phyloP scores from a whole-genome alignment of 1,140 invertebrate genomes.

The fruit fly (Drosophila melanogaster) region DNA sequence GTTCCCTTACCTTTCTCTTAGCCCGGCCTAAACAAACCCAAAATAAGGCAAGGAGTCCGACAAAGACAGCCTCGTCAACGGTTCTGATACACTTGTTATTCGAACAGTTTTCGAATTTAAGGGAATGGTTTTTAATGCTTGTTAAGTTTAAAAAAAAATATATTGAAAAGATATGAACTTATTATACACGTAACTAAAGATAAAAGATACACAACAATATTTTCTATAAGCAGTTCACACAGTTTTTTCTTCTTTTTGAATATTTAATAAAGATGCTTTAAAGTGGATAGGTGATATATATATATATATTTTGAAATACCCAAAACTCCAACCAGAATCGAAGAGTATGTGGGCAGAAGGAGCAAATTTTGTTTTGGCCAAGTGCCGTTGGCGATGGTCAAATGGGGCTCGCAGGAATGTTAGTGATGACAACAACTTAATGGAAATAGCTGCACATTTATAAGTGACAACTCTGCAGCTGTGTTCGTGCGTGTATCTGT shows the following conservation, averaged over 20 bases:
- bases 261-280: background rate
- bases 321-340: background rate
- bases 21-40: slow-evolving; percentile 32
- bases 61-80: background rate
- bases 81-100: slow-evolving; percentile 1
- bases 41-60: slow-evolving; percentile 13
- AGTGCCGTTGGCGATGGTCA: slow-evolving; percentile 37
- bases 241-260: no score
- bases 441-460: slow-evolving; percentile 82
- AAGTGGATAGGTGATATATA: no score
- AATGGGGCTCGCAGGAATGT: slow-evolving; percentile 71
- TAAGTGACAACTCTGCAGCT: slow-evolving; percentile 74
- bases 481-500: slow-evolving; percentile 17
- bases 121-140: background rate
- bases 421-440: slow-evolving; percentile 83
- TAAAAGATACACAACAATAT: no score
- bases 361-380: slow-evolving; percentile 43
- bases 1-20: slow-evolving; percentile 48
- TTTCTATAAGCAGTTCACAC: no score
- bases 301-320: no score
- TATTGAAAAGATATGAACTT: no score
- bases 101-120: background rate
- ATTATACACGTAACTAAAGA: no score
- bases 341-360: background rate
- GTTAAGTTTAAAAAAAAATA: no score